Conservation (phyloP, 2,113 vertebrate genomes). For the Oryzias curvinotus region DNA sequence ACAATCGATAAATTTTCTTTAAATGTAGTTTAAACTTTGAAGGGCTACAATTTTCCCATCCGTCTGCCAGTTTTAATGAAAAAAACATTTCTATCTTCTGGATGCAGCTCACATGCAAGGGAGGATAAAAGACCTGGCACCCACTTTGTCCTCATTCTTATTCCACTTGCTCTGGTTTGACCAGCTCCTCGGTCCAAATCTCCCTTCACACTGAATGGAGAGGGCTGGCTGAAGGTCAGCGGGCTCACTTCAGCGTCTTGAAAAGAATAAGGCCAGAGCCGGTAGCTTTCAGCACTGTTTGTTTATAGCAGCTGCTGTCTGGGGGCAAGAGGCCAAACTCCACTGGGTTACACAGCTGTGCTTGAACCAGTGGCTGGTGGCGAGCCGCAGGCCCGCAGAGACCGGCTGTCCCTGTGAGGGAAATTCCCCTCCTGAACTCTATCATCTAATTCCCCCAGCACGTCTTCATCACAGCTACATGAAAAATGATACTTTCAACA, state of each 20-base stretch:
- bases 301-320: constrained; percentile 72
- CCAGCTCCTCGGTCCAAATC: constrained; percentile 20
- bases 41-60: too few species aligned
- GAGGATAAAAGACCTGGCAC: constrained; percentile 7
- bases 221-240: constrained; percentile 31
- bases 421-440: constrained; percentile 32
- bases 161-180: constrained; percentile 29
- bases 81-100: too few species aligned
- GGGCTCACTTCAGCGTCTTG: constrained; percentile 33
- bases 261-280: constrained; percentile 55
- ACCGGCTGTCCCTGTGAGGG: constrained; percentile 42
- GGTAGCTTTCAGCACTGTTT: constrained; percentile 70
- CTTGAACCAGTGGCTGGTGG: constrained; percentile 36
- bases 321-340: constrained; percentile 60
- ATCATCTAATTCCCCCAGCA: constrained; percentile 22
- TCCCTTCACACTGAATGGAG: constrained; percentile 43
- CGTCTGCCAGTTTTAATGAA: too few species aligned
- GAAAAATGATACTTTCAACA: constrained; percentile 56
- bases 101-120: background rate
- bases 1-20: too few species aligned
- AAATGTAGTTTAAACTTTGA: too few species aligned
- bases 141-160: constrained; percentile 11
- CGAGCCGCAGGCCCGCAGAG: constrained; percentile 48
- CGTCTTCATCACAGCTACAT: constrained; percentile 56
- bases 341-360: constrained; percentile 58